Evolutionary conservation across 2,797 vertebrate species (phyloP), one percentile per base, ranked within the genome.

Genomic region (Toxotes lorentzi): DNA sequence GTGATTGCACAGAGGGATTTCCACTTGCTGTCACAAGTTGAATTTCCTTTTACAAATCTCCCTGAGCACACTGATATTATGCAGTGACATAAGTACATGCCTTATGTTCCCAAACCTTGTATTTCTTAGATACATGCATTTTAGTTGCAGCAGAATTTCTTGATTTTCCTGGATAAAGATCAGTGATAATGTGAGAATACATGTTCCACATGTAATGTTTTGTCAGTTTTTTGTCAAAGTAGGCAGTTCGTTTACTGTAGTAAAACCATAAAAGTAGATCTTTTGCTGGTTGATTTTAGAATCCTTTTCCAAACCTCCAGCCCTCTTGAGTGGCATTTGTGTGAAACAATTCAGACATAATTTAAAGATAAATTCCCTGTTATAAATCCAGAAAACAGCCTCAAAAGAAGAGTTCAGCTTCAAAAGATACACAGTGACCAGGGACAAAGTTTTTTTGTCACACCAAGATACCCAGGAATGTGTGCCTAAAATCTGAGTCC

Each of bases 21-120:
- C 71, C 74, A 74, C 73, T 85, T 32, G 66, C 81, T 83, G 72
- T 73, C 64, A 73, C 75, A 81, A 75, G 76, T 84, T 71, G 66
- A 70, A 85, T 83, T 84, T 90, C 58, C 74, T 86, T 90, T 88
- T 79, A 21, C 86, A 88, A 88, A 92, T 87, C 83, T 91, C 78
- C 83, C 82, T 83, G 58, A 88, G 84, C 80, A 70, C 82, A 53
- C 21, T 74, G 70, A 73, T 82, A 77, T 80, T 84, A 65, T 61
- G 66, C 79, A 35, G 87, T 83, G 82, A 83, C 68, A 84, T 72
- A 72, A 78, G 66, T 61, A 57, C 64, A 73, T 35, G 56, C 11
- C 40, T 54, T 27, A n/a, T 59, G 51, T 41, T 68, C 70, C 3
- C 1, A 76, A 47, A 23, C 13, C 23, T 62, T 56, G 23, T 45